Conservation (phyloP, 2,888 invertebrate species). For the Macrophya alboannulata region DNA sequence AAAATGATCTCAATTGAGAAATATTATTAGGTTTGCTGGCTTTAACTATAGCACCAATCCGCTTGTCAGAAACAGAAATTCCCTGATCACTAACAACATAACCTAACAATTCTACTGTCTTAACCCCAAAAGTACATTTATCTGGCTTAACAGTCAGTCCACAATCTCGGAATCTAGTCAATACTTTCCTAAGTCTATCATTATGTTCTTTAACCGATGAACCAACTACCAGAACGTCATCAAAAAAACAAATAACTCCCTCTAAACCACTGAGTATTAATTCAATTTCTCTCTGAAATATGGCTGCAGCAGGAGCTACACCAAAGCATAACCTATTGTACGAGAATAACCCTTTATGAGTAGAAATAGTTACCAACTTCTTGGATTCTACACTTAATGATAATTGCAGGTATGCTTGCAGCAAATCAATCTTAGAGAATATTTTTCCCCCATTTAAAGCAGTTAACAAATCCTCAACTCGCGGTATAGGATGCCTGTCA, state of each 20-base stretch:
- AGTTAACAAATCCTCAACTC: constrained; percentile 62
- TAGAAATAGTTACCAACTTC: constrained; percentile 63
- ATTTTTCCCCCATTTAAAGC: constrained; percentile 60
- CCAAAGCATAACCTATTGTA: constrained; percentile 65
- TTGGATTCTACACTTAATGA: constrained; percentile 62
- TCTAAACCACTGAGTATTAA: not conserved
- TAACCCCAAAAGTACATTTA: no score
- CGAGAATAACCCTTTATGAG: constrained; percentile 64
- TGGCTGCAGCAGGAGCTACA: constrained; percentile 65
- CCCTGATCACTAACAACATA: not conserved
- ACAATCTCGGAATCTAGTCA: not conserved
- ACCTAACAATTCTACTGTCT: no score
- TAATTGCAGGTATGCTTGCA: constrained; percentile 66
- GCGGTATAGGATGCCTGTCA: constrained; percentile 62
- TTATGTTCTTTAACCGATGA: not conserved
- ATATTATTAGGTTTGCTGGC: not conserved
- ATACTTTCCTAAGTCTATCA: not conserved
- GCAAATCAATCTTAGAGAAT: constrained; percentile 68
- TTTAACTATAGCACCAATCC: not conserved
- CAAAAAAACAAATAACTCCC: constrained; percentile 25
- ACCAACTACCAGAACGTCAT: not conserved
- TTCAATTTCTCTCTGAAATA: constrained; percentile 57
- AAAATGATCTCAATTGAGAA: not conserved
- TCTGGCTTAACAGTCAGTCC: not conserved
- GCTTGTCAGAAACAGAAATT: not conserved